phyloP scores from a whole-genome alignment of 1,140 invertebrate genomes.

The Episyrphus balteatus region DNA sequence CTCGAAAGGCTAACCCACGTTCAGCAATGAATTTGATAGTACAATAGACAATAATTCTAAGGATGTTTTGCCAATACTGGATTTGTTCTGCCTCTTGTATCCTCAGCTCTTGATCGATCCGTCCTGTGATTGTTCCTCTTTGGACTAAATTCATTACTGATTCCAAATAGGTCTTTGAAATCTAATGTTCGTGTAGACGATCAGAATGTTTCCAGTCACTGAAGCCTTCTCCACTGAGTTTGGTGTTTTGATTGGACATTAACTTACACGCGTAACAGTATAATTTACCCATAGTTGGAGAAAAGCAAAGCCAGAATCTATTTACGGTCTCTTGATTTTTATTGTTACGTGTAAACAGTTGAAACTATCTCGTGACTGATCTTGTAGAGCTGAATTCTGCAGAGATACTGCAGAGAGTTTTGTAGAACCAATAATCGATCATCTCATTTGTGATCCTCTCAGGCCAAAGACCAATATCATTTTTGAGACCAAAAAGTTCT shows the following conservation, averaged over 20 bases:
- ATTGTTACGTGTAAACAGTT: too few species aligned
- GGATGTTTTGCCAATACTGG: neutral
- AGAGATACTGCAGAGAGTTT: too few species aligned
- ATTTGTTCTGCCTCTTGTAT: neutral
- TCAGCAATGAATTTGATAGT: constrained; percentile 3
- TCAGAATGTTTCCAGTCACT: too few species aligned
- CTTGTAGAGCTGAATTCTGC: too few species aligned
- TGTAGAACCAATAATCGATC: too few species aligned
- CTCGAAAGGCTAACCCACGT: constrained; percentile 18
- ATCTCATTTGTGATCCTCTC: too few species aligned
- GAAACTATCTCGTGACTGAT: too few species aligned
- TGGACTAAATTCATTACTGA: neutral
- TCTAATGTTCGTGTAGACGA: neutral
- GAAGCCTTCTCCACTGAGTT: neutral
- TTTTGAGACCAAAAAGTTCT: too few species aligned
- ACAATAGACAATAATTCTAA: neutral
- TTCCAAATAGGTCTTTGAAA: neutral
- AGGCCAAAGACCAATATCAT: too few species aligned
- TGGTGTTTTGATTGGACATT: neutral
- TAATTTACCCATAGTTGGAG: neutral
- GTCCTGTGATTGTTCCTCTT: too few species aligned
- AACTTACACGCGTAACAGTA: neutral
- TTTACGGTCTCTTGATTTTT: too few species aligned
- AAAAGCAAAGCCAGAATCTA: neutral
- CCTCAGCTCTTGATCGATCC: neutral